Conservation (phyloP, 2,797 vertebrate species). For the Parambassis ranga region DNA sequence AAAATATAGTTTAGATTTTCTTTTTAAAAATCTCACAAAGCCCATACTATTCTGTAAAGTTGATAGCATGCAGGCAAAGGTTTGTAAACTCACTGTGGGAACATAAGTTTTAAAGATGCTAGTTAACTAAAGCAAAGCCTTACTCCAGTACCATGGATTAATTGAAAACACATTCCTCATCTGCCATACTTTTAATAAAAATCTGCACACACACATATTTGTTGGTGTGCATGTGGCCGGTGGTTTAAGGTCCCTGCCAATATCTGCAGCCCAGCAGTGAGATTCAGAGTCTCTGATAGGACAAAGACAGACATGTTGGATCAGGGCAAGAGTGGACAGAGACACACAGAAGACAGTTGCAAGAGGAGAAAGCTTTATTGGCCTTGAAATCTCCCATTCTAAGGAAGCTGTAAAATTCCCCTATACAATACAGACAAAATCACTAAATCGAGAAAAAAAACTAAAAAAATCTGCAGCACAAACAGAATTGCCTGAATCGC, state of each 20-base stretch:
- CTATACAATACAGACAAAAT: too few species aligned
- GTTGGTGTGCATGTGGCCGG: neutral
- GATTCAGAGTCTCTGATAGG: slow-evolving; percentile 1
- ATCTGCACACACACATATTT: neutral
- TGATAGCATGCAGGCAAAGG: slow-evolving; percentile 5
- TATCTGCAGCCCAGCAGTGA: slow-evolving; percentile 26
- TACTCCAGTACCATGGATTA: slow-evolving; percentile 68
- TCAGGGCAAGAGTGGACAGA: neutral
- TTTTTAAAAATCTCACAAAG: too few species aligned
- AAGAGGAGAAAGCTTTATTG: too few species aligned
- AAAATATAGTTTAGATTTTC: too few species aligned
- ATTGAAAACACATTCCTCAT: slow-evolving; percentile 61
- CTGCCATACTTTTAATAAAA: slow-evolving; percentile 44
- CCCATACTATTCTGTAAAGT: neutral
- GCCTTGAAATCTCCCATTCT: too few species aligned
- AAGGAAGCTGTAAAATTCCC: too few species aligned
- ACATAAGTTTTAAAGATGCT: slow-evolving; percentile 68
- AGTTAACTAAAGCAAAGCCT: slow-evolving; percentile 69
- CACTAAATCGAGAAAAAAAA: too few species aligned
- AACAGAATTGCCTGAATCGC: too few species aligned
- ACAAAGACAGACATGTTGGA: neutral
- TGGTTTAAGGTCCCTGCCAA: slow-evolving; percentile 16
- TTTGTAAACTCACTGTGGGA: slow-evolving; percentile 48
- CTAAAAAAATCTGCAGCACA: too few species aligned
- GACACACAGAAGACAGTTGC: neutral